A percentile compares a stretch with the other conserved stretches of the same genome.
These are phyloP conservation scores for Trichonephila clavipes DNA, from an alignment of 1,140 invertebrate species.

Conservation along the genomic window DNA sequence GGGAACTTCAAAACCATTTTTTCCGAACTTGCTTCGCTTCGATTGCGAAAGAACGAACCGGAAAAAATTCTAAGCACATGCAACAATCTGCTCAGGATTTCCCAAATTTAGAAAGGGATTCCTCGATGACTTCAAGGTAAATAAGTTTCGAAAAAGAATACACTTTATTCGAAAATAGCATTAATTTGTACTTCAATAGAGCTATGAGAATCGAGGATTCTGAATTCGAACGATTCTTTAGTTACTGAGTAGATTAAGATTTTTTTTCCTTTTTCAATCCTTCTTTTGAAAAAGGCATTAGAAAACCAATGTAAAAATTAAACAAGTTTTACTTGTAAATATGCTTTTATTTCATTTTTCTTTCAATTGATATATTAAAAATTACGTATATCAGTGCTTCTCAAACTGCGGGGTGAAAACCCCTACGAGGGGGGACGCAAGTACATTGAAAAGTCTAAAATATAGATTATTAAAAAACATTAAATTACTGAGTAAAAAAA, in stretches of 20 bases:
- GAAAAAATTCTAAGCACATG: slow-evolving; percentile 23
- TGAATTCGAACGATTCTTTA: not conserved
- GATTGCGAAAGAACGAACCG: not conserved
- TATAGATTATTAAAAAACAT: too few species aligned
- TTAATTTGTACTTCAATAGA: not conserved
- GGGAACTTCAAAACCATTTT: slow-evolving; percentile 5
- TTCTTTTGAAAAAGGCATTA: too few species aligned
- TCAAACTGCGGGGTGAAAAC: too few species aligned
- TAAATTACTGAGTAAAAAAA: too few species aligned
- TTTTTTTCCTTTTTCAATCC: too few species aligned
- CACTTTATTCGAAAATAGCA: not conserved
- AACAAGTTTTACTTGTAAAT: too few species aligned
- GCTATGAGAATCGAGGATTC: not conserved
- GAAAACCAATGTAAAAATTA: too few species aligned
- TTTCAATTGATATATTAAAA: too few species aligned
- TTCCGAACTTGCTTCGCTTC: not conserved
- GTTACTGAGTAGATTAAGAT: not conserved
- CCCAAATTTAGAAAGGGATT: not conserved
- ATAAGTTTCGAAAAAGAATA: not conserved
- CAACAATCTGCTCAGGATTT: not conserved
- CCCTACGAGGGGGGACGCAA: too few species aligned
- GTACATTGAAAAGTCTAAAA: too few species aligned
- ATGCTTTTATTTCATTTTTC: too few species aligned
- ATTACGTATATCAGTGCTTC: too few species aligned
- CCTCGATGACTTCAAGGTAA: not conserved